These are phyloP conservation scores for Zoanthus gigantus DNA, from an alignment of 92 coral and sea anemone genomes.

Conservation along the genomic window DNA sequence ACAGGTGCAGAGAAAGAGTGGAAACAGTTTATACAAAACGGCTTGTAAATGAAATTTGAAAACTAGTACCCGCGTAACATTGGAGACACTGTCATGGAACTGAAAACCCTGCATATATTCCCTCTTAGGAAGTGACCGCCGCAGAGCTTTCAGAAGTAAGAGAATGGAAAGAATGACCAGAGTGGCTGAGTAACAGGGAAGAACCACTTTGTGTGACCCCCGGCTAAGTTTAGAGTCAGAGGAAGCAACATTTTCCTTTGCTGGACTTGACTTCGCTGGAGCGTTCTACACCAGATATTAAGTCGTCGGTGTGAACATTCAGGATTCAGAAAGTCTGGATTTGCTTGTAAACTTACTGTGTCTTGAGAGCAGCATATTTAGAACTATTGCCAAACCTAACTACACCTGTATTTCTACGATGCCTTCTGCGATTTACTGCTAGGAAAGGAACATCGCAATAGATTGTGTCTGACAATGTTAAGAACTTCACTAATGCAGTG, in stretches of 20 bases:
- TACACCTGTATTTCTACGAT: conserved; percentile 37
- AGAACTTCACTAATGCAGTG: background rate
- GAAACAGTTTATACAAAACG: too few species aligned
- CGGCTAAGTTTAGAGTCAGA: conserved; percentile 29
- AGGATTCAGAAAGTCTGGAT: conserved; percentile 33
- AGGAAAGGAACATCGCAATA: background rate
- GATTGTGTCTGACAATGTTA: background rate
- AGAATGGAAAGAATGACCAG: background rate
- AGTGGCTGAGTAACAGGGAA: background rate
- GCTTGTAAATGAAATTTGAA: background rate
- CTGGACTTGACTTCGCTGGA: conserved; percentile 65
- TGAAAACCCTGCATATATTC: background rate
- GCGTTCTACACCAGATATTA: conserved; percentile 45
- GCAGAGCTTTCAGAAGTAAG: background rate
- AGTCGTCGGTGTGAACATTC: conserved; percentile 19
- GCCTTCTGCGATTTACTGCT: conserved; percentile 43
- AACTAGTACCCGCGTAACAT: background rate
- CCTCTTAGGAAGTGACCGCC: background rate
- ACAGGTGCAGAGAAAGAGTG: background rate
- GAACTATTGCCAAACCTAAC: conserved; percentile 36
- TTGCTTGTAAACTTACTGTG: conserved; percentile 40
- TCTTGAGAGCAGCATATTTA: conserved; percentile 39
- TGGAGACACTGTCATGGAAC: conserved; percentile 1
- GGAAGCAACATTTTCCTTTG: conserved; percentile 5
- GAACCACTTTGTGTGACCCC: background rate